phyloP scores from a whole-genome alignment of 2,888 invertebrate genomes.

The Hypomecis atomaria region DNA sequence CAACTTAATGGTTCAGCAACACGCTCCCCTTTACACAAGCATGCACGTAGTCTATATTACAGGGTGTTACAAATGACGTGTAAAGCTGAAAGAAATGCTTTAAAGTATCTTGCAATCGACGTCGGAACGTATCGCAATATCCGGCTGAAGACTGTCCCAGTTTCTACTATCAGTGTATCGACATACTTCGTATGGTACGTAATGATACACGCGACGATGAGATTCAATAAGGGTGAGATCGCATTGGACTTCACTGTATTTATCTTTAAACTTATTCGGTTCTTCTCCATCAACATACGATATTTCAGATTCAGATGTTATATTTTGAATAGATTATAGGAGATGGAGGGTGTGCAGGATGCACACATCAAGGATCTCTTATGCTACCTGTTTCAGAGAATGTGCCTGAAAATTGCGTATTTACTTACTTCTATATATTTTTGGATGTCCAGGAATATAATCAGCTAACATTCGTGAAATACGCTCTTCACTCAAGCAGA shows the following conservation, averaged over 20 bases:
- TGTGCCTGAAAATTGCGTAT: too few species aligned
- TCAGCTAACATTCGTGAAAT: too few species aligned
- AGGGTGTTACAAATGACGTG: neutral
- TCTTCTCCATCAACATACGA: neutral
- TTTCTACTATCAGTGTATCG: conserved; percentile 15
- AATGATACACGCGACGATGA: conserved; percentile 33
- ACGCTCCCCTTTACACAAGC: too few species aligned
- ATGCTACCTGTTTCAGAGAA: too few species aligned
- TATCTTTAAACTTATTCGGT: neutral
- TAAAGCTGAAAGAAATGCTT: conserved; percentile 3
- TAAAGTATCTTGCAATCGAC: conserved; percentile 31
- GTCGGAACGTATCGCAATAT: conserved; percentile 45
- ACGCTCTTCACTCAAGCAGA: too few species aligned
- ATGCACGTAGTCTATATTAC: too few species aligned
- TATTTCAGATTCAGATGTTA: neutral
- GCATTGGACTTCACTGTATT: neutral
- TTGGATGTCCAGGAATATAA: too few species aligned
- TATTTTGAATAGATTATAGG: too few species aligned
- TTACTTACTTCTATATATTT: too few species aligned
- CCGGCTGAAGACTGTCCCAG: conserved; percentile 42
- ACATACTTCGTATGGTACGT: conserved; percentile 35
- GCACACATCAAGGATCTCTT: too few species aligned
- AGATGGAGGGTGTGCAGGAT: too few species aligned
- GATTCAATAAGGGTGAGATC: conserved; percentile 21
- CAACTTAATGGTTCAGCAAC: too few species aligned